Evolutionary conservation across 2,888 invertebrate species (phyloP), one percentile per base, ranked within the genome.

Genomic region (Sarcophaga carnaria): DNA sequence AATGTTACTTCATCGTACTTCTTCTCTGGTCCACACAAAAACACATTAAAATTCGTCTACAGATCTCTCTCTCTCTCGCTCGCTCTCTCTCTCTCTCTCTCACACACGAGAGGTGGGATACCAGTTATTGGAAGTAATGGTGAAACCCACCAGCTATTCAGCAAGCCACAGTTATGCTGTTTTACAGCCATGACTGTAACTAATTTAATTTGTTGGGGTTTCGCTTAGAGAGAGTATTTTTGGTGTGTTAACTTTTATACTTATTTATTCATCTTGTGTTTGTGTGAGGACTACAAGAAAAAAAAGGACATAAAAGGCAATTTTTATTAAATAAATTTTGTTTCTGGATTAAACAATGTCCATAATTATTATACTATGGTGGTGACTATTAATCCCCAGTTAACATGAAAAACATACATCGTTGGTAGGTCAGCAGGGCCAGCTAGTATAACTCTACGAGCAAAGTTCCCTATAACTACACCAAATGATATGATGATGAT

Each of bases 141-240:
- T 49, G 2, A 49, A 49, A 4, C 12, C 54, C n/a, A 47, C 25
- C 20, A 14, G 47, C 63, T 49, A 22, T 63, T 14, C n/a, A 20
- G 17, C 12, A 12, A 54, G 17, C 54, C 71, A 62, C 64, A 75
- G 20, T 74, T 66, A 47, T 79, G 74, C 60, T 79, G 25, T 37
- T 82, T 82, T 49, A n/a, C 79, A 83, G 80, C 49, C 76, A 84
- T 79, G 84, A 84, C 71, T 87, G 76, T 82, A 72, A 82, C 87
- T 82, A 84, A 87, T 87, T 84, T 82, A 84, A 84, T 84, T 84
- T 76, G 67, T 70, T 83, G 60, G 78, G 84, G 66, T 54, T 54
- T 12, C 2, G 54, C 54, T 54, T 17, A 54, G 14, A 54, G 3
- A 49, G n/a, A 71, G 69, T 75, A 62, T 63, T 72, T 83, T 70